Evolutionary conservation across 2,113 vertebrate species (phyloP).

Genomic region (Oceanodroma tethys): DNA sequence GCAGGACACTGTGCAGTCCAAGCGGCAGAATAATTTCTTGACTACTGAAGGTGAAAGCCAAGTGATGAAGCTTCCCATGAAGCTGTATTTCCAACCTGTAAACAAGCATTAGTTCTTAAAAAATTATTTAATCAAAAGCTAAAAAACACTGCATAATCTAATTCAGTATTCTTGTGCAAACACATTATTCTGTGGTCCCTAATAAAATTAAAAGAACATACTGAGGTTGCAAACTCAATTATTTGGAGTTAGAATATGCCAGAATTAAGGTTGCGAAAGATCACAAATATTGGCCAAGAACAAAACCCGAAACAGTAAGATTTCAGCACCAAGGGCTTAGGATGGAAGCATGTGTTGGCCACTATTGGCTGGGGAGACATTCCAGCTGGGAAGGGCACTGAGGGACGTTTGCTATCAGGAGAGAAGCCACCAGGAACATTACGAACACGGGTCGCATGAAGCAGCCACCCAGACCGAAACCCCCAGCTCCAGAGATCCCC

Average conservation of each 20-base stretch:
- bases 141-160: background rate
- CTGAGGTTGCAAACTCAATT: background rate
- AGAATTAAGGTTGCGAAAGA: background rate
- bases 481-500: background rate
- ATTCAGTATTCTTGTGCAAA: background rate
- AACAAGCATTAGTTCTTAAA: background rate
- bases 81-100: background rate
- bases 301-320: background rate
- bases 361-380: background rate
- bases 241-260: background rate
- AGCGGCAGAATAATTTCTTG: background rate
- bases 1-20: background rate
- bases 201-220: background rate
- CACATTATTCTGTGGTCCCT: background rate
- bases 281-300: background rate
- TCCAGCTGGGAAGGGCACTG: background rate
- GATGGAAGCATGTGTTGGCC: fast-evolving
- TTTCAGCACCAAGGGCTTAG: background rate
- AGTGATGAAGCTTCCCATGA: background rate
- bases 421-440: background rate
- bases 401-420: background rate
- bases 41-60: background rate
- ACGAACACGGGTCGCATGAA: background rate
- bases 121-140: background rate
- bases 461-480: background rate